Evolutionary conservation across 1,140 invertebrate genomes (phyloP), one percentile per base, ranked within the genome.

Genomic region (Cryptotermes secundus): DNA sequence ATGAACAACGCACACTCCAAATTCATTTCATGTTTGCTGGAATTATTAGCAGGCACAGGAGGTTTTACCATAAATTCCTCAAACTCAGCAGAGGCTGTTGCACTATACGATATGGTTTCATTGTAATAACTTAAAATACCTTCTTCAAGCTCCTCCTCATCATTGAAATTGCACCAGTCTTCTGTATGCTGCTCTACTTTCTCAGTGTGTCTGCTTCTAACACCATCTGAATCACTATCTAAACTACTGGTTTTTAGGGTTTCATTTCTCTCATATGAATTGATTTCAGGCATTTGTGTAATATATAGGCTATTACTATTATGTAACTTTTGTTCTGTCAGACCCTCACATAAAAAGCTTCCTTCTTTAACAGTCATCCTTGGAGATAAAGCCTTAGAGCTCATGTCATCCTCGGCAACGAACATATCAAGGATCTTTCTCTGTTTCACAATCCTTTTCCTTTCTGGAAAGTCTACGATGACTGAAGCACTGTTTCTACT

Each of bases 81-180:
- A 24, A 45, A 49, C 2, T 59, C 16, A 42, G 16, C 81, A n/a
- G 42, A 49, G 31, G 34, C 81, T 2, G 81, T 16, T 31, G 38
- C 14, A 53, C 81, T 82, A 16, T 12, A 16, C 0, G 34, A 19
- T 2, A 59, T 82, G 19, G 10, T 82, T 59, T 82, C 81, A 72
- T 72, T n/a, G 38, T 82, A 82, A 59, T 49, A 82, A 82, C 81
- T 82, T 45, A 82, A 24, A 59, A 82, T 82, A 19, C 81, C 81
- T 34, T 82, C 81, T 49, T 82, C 81, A 34, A 49, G 14, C 38
- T 82, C 81, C 19, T 31, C 31, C 12, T 49, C 42, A 24, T 34
- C 81, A 72, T 26, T 31, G 4, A n/a, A 26, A 72, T 26, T n/a
- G n/a, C 9, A 72, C 9, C 9, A 26, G 7, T 14, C 26, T 72